Percentiles rank a stretch among this genome's conserved stretches.
Conservation (phyloP, 1,140 invertebrate species). For the Trypoxylus dichotomus region DNA sequence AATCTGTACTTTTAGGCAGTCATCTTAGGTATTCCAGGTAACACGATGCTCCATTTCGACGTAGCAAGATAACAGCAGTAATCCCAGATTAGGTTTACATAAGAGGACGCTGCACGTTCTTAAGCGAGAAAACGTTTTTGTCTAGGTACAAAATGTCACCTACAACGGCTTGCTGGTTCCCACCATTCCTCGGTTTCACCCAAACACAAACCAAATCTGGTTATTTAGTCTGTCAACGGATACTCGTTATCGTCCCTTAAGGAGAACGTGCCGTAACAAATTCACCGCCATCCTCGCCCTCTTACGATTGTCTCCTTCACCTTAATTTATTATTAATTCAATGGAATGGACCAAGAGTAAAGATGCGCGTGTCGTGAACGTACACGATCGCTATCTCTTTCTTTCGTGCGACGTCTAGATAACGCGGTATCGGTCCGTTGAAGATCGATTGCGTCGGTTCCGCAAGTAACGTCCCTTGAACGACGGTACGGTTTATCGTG, state of each 20-base stretch:
- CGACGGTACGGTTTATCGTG: neutral
- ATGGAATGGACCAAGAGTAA: neutral
- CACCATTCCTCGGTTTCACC: no score
- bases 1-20: no score
- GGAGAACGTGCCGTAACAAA: neutral
- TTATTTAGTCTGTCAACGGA: neutral
- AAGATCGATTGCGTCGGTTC: neutral
- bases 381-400: neutral
- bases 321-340: conserved; percentile 16
- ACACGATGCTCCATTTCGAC: no score
- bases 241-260: neutral
- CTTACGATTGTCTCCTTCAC: neutral
- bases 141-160: no score
- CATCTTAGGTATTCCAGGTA: no score
- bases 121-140: no score
- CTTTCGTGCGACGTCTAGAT: neutral
- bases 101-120: no score
- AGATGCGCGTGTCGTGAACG: neutral
- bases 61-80: no score
- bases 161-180: no score
- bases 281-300: neutral
- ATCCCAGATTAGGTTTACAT: no score
- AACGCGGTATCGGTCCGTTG: neutral
- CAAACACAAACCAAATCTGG: no score
- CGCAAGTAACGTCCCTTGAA: neutral